These are phyloP conservation scores for Sepioteuthis lessoniana DNA, from an alignment of 2,888 invertebrate genomes.

Conservation along the genomic window DNA sequence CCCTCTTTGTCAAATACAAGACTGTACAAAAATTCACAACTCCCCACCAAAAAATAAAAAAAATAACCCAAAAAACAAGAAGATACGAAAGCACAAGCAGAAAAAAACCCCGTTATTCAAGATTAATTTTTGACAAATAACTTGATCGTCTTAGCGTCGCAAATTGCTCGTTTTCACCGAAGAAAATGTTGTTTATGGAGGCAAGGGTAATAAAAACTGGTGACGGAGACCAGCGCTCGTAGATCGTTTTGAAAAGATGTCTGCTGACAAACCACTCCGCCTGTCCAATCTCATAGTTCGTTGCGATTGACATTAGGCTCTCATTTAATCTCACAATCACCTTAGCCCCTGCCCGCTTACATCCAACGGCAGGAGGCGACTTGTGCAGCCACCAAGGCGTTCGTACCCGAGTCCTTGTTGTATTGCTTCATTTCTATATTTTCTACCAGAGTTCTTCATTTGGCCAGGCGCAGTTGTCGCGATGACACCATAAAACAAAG, in stretches of 20 bases:
- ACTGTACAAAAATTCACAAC: neutral
- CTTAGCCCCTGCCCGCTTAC: neutral
- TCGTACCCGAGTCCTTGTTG: neutral
- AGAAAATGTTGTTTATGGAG: neutral
- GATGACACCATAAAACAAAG: no score
- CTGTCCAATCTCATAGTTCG: conserved; percentile 10
- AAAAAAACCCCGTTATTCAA: neutral
- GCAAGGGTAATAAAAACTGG: neutral
- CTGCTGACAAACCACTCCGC: neutral
- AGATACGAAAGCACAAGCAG: neutral
- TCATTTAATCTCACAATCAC: neutral
- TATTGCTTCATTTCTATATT: neutral
- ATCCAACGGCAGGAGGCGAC: neutral
- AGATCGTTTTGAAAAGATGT: neutral
- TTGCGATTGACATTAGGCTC: neutral
- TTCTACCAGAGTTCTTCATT: no score
- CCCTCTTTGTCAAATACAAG: neutral
- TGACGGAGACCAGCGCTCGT: neutral
- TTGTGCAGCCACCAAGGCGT: neutral
- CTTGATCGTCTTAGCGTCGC: neutral
- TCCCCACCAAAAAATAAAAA: neutral
- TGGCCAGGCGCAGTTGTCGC: no score
- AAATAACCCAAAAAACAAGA: no score
- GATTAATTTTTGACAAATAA: conserved; percentile 33
- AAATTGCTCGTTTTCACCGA: neutral